phyloP scores from a whole-genome alignment of 2,113 vertebrate genomes.

The Zapornia atra region DNA sequence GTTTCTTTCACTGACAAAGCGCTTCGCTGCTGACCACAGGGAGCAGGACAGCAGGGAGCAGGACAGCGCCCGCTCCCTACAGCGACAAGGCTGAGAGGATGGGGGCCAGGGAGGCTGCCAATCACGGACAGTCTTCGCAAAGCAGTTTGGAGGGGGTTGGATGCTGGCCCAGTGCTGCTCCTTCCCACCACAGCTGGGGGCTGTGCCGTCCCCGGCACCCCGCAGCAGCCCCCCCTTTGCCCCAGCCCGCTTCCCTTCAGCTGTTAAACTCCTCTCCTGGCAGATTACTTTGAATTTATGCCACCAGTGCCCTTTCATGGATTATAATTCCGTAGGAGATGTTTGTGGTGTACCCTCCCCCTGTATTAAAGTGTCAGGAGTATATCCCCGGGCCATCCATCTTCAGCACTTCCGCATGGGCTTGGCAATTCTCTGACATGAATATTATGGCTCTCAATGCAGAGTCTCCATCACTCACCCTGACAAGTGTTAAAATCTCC shows the following conservation, averaged over 20 bases:
- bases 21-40: neutral
- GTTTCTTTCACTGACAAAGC: neutral
- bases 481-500: constrained; percentile 69
- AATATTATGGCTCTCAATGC: constrained; percentile 75
- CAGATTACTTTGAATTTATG: constrained; percentile 30
- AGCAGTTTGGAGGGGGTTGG: neutral
- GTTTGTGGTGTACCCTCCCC: constrained; percentile 52
- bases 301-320: constrained; percentile 40
- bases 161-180: neutral
- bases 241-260: neutral
- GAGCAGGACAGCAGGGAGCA: neutral
- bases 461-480: constrained; percentile 59
- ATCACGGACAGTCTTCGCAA: neutral
- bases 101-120: neutral
- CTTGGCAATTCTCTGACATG: constrained; percentile 70
- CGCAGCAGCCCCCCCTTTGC: neutral
- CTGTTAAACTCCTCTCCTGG: neutral
- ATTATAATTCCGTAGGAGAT: constrained; percentile 47
- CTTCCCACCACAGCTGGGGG: neutral
- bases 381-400: constrained; percentile 64
- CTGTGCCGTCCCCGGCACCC: neutral
- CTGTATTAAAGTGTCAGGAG: constrained; percentile 60
- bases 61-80: neutral
- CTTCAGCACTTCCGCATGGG: constrained; percentile 64
- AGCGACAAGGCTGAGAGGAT: no score